Conservation (phyloP, 2,797 vertebrate genomes). For the Tiaroga cobitis region DNA sequence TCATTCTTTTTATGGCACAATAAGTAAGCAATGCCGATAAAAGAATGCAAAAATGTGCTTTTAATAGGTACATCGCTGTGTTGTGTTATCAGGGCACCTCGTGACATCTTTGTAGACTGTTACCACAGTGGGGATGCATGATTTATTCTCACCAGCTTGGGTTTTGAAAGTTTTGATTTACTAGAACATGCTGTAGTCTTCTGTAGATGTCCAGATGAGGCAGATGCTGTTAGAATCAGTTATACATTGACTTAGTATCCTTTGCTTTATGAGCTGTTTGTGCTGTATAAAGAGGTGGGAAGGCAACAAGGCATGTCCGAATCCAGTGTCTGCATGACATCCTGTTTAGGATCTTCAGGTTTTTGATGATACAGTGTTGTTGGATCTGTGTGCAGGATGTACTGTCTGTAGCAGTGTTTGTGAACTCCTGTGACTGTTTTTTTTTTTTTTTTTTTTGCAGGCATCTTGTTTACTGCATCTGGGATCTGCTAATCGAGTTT, state of each 20-base stretch:
- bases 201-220: slow-evolving; percentile 16
- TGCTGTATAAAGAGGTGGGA: background rate
- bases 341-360: background rate
- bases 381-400: slow-evolving; percentile 9
- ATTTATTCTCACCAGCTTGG: slow-evolving; percentile 18
- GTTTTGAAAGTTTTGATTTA: slow-evolving; percentile 34
- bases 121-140: slow-evolving; percentile 5
- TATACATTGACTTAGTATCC: background rate
- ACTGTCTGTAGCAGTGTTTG: background rate
- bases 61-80: background rate
- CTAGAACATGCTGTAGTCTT: slow-evolving; percentile 20
- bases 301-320: background rate
- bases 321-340: slow-evolving; percentile 2
- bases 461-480: slow-evolving; percentile 89
- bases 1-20: background rate
- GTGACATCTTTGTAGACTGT: slow-evolving; percentile 27
- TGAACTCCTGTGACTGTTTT: slow-evolving; percentile 34
- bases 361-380: background rate
- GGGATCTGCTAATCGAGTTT: slow-evolving; percentile 89
- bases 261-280: slow-evolving; percentile 5
- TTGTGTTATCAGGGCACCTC: slow-evolving; percentile 15
- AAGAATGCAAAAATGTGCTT: slow-evolving; percentile 25
- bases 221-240: slow-evolving; percentile 18
- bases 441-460: slow-evolving; percentile 67
- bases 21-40: background rate